These are phyloP conservation scores for Fopius arisanus DNA, from an alignment of 1,140 invertebrate species.

Conservation along the genomic window DNA sequence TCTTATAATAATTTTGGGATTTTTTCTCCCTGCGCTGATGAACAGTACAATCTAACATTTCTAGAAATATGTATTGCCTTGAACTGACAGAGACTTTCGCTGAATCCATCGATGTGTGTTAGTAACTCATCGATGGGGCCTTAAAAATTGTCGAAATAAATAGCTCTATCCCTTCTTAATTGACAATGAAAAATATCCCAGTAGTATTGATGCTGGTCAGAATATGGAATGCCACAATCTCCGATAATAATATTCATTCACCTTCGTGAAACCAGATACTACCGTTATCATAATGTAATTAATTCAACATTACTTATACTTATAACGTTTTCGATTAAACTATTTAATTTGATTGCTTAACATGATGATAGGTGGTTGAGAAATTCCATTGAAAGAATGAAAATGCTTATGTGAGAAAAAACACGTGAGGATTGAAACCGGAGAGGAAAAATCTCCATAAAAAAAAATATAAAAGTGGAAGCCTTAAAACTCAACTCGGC, in stretches of 20 bases:
- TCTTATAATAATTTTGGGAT: too few species aligned
- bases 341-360: too few species aligned
- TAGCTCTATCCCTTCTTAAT: constrained; percentile 27
- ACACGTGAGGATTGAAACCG: background rate
- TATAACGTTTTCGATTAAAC: too few species aligned
- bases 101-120: constrained; percentile 19
- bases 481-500: constrained; percentile 43
- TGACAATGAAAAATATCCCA: background rate
- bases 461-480: constrained; percentile 28
- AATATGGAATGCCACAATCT: background rate
- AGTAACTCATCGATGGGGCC: constrained; percentile 23
- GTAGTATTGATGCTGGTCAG: background rate
- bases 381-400: too few species aligned
- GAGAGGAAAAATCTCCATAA: constrained; percentile 23
- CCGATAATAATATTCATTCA: constrained; percentile 20
- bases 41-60: constrained; percentile 43
- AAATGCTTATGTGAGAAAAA: too few species aligned
- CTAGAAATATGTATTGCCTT: constrained; percentile 44
- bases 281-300: too few species aligned
- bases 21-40: constrained; percentile 35
- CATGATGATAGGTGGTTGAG: too few species aligned
- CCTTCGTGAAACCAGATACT: too few species aligned
- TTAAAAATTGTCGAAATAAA: constrained; percentile 45
- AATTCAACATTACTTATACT: too few species aligned
- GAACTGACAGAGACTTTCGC: constrained; percentile 38